These are phyloP conservation scores for Protonibea diacanthus DNA, from an alignment of 2,797 vertebrate genomes.

Conservation along the genomic window DNA sequence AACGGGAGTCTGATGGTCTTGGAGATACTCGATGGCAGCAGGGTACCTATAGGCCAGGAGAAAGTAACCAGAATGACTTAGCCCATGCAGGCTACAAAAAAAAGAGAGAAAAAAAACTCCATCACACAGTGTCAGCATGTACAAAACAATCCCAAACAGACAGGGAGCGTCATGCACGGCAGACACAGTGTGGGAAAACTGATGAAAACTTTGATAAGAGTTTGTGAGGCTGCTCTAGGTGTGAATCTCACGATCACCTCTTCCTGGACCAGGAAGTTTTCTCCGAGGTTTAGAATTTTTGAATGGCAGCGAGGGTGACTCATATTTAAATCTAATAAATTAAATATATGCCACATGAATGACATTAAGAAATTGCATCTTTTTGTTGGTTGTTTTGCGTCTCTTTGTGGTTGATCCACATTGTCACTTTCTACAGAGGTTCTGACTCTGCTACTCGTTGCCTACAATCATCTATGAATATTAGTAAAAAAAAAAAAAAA, in stretches of 20 bases:
- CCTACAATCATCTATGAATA: too few relatives aligned
- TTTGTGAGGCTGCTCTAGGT: slow-evolving; percentile 51
- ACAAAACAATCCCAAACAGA: slow-evolving; percentile 46
- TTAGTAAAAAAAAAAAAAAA: too few relatives aligned
- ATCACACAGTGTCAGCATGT: slow-evolving; percentile 58
- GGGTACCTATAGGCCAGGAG: slow-evolving; percentile 33
- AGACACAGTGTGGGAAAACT: slow-evolving; percentile 67
- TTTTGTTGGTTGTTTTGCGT: background rate
- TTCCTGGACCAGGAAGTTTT: slow-evolving; percentile 28
- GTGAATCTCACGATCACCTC: slow-evolving; percentile 52
- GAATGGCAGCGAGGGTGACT: background rate
- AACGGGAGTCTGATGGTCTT: slow-evolving; percentile 51
- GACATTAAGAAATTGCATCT: background rate
- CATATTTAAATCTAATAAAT: background rate
- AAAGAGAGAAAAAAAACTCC: background rate
- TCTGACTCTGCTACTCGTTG: background rate
- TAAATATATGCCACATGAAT: background rate
- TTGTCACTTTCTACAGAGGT: background rate
- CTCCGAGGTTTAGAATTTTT: background rate
- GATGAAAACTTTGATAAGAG: slow-evolving; percentile 68
- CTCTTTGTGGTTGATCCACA: background rate
- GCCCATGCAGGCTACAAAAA: slow-evolving; percentile 12
- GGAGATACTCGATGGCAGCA: slow-evolving; percentile 30
- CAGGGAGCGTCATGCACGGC: slow-evolving; percentile 14
- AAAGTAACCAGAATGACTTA: slow-evolving; percentile 11